phyloP scores from a whole-genome alignment of 2,797 vertebrate genomes.

The Lutjanus campechanus region DNA sequence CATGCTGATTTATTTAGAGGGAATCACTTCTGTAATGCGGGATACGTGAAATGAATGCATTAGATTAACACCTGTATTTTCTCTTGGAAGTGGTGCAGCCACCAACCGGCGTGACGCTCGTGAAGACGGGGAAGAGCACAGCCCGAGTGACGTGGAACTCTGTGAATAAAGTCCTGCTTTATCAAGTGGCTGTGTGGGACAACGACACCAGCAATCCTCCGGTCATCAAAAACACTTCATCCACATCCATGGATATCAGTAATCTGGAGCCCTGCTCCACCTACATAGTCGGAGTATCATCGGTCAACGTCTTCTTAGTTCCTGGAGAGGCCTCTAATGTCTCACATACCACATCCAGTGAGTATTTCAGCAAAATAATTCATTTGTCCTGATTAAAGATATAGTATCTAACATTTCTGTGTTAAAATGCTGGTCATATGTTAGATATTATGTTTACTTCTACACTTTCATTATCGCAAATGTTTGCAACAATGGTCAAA shows the following conservation, averaged over 20 bases:
- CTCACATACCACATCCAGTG: constrained; percentile 76
- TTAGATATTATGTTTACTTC: no score
- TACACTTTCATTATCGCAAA: no score
- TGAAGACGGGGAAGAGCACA: constrained; percentile 56
- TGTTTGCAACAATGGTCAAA: no score
- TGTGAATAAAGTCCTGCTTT: constrained; percentile 79
- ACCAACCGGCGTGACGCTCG: constrained; percentile 69
- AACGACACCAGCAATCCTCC: constrained; percentile 23
- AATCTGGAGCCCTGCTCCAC: constrained; percentile 83
- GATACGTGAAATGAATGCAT: not conserved
- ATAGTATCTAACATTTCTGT: no score
- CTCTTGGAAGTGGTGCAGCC: constrained; percentile 84
- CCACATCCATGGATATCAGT: constrained; percentile 63
- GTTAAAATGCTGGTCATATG: no score
- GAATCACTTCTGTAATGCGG: not conserved
- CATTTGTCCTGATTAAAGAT: no score
- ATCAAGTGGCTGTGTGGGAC: constrained; percentile 78
- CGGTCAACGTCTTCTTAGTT: constrained; percentile 79
- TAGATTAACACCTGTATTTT: constrained; percentile 33
- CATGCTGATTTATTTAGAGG: not conserved
- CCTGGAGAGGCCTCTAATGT: constrained; percentile 80
- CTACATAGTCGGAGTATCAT: constrained; percentile 85
- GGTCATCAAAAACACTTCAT: constrained; percentile 56
- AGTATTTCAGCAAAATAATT: constrained; percentile 64
- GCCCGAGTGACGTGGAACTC: constrained; percentile 75